Conservation (phyloP, 2,113 vertebrate genomes). For the Calyptomena viridis region DNA sequence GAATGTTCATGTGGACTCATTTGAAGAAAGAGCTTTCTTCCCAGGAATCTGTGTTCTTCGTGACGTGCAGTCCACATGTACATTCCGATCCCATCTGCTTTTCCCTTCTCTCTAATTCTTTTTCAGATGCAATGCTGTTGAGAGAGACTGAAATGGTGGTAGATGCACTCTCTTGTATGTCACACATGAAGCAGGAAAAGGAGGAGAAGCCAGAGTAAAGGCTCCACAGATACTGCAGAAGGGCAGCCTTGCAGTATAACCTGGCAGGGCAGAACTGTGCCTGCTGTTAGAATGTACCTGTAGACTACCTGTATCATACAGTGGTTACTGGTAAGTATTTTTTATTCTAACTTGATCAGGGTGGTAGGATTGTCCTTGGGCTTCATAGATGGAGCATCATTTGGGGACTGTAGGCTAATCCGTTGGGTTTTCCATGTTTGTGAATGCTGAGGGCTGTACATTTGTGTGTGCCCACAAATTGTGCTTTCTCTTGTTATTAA, state of each 20-base stretch:
- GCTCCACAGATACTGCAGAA: slow-evolving; percentile 44
- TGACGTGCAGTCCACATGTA: slow-evolving; percentile 49
- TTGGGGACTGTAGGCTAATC: neutral
- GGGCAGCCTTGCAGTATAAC: slow-evolving; percentile 51
- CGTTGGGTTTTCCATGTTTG: neutral
- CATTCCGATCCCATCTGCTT: slow-evolving; percentile 55
- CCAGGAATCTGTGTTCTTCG: neutral
- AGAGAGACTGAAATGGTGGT: slow-evolving; percentile 65
- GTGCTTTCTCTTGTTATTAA: neutral
- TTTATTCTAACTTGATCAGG: neutral
- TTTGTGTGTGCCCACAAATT: neutral
- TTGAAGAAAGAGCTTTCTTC: slow-evolving; percentile 34
- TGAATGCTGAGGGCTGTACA: neutral
- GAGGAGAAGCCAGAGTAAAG: slow-evolving; percentile 54
- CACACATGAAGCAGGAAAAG: slow-evolving; percentile 60
- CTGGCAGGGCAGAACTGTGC: slow-evolving; percentile 43
- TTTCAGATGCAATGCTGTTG: slow-evolving; percentile 70
- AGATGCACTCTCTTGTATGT: slow-evolving; percentile 67
- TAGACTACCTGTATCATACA: slow-evolving; percentile 39
- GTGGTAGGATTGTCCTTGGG: neutral
- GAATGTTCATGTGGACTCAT: slow-evolving; percentile 61
- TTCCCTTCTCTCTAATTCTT: slow-evolving; percentile 66
- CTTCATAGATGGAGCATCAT: neutral
- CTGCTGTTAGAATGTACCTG: slow-evolving; percentile 59
- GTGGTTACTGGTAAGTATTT: slow-evolving; percentile 48